phyloP scores from a whole-genome alignment of 2,888 invertebrate species.

The Heteromurus nitidus region DNA sequence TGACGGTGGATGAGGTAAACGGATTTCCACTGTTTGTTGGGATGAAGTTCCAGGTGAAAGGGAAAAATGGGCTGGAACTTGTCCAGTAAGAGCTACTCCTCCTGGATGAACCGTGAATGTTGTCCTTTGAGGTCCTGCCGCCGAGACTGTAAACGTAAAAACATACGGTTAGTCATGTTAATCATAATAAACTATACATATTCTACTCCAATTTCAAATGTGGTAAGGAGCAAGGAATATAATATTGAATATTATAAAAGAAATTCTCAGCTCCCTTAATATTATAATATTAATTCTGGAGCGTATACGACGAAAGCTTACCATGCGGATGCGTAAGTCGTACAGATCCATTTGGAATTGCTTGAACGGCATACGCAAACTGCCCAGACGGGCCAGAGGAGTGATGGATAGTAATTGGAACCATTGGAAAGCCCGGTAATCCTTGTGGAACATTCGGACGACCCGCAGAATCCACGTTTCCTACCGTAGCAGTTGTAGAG shows the following conservation, averaged over 20 bases:
- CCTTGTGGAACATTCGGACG: conserved; percentile 52
- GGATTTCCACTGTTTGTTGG: conserved; percentile 56
- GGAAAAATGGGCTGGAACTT: conserved; percentile 54
- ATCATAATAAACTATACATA: too few relatives aligned
- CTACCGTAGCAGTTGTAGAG: conserved; percentile 2
- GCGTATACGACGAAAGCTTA: too few relatives aligned
- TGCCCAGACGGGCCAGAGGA: conserved; percentile 48
- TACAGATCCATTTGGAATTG: conserved; percentile 43
- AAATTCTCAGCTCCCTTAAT: too few relatives aligned
- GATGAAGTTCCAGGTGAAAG: conserved; percentile 24
- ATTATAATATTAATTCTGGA: too few relatives aligned
- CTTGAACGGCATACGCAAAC: conserved; percentile 44
- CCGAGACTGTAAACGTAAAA: conserved; percentile 9
- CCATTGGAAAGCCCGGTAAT: conserved; percentile 47
- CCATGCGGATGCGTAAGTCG: conserved; percentile 56
- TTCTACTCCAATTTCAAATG: too few relatives aligned
- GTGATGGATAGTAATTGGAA: conserved; percentile 56
- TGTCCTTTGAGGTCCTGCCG: conserved; percentile 36
- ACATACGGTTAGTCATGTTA: too few relatives aligned
- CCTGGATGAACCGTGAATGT: conserved; percentile 54
- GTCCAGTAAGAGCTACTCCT: conserved; percentile 32
- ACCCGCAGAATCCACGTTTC: conserved; percentile 1
- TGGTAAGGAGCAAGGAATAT: too few relatives aligned
- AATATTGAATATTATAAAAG: too few relatives aligned
- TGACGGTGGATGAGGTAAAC: conserved; percentile 46